These are phyloP conservation scores for Octonoba sinensis DNA, from an alignment of 2,888 invertebrate genomes.

Conservation along the genomic window DNA sequence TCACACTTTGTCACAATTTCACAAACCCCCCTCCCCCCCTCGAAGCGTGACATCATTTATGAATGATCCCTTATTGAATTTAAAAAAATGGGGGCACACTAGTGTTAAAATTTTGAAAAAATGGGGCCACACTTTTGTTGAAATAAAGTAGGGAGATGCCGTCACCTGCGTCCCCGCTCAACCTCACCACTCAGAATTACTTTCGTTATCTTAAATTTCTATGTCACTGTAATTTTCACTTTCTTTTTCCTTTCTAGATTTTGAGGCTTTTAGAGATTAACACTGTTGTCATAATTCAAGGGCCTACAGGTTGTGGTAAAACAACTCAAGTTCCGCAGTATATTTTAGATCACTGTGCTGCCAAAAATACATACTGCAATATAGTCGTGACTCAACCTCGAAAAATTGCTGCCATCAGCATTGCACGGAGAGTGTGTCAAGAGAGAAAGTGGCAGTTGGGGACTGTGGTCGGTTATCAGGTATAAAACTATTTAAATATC, in stretches of 20 bases:
- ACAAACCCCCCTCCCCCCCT: no score
- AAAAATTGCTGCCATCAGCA: constrained; percentile 91
- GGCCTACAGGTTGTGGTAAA: constrained; percentile 93
- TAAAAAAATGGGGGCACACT: no score
- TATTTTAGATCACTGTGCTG: constrained; percentile 83
- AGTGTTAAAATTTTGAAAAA: background rate
- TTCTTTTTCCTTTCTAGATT: constrained; percentile 74
- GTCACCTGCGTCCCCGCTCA: no score
- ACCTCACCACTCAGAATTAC: no score
- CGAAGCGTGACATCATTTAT: no score
- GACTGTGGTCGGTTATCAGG: constrained; percentile 89
- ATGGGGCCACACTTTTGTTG: no score
- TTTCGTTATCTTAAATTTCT: no score
- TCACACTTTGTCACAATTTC: no score
- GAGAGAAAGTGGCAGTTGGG: constrained; percentile 88
- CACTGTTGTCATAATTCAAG: constrained; percentile 87
- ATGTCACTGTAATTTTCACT: no score
- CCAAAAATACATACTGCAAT: constrained; percentile 80
- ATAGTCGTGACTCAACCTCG: constrained; percentile 94
- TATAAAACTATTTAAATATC: constrained; percentile 69
- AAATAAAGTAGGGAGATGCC: no score
- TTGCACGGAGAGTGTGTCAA: constrained; percentile 85
- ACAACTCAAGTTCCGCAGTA: constrained; percentile 87
- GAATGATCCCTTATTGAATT: no score
- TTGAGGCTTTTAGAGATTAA: constrained; percentile 78